Evolutionary conservation across 2,113 vertebrate genomes (phyloP), one percentile per base, ranked within the genome.

Genomic region (Heteronetta atricapilla): DNA sequence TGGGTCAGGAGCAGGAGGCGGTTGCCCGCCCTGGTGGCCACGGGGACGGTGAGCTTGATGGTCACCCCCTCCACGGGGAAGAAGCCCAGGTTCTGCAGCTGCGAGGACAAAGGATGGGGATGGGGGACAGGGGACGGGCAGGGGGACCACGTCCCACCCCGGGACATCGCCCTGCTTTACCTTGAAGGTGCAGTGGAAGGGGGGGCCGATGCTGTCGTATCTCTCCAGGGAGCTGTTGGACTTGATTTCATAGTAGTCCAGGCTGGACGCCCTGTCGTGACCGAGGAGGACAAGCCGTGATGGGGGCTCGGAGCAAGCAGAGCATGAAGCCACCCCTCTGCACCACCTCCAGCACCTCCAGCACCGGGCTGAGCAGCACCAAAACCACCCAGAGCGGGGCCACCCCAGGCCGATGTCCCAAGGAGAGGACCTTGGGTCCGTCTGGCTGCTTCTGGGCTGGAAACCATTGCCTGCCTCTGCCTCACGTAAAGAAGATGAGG

Each of bases 41-140:
- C 95, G 4, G 98, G 99, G 33, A 99, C 1, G 0, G 98, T 98
- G 44, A 99, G 95, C 56, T 96, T 98, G 94, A 99, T 96, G 68
- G 94, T 94, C 60, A 99, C 70, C 7, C 98, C 97, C 1, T 97
- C 96, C 44, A 99, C 95, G 0, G 98, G 94, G 94, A 99, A 99
- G 36, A 98, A 93, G 11, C 98, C 99, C 94, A 99, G 86, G 92
- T 99, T 99, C 94, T 99, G 99, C 56, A 99, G 96, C 99, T 99
- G 97, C 0, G 2, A 63, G 82, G 34, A 13, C 18, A 60, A 56
- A 76, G 29, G 38, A 21, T 10, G 50, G 55, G 33, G 69, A 29
- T 84, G 86, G 25, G 62, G 62, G 36, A 40, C 26, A 11, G 62
- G 29, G 34, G 67, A 56, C 0, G 3, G 38, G 7, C 56, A 38